A percentile compares a stretch with the other conserved stretches of the same genome.
phyloP scores from a whole-genome alignment of 2,888 invertebrate genomes.

The Diadegma fenestrale region DNA sequence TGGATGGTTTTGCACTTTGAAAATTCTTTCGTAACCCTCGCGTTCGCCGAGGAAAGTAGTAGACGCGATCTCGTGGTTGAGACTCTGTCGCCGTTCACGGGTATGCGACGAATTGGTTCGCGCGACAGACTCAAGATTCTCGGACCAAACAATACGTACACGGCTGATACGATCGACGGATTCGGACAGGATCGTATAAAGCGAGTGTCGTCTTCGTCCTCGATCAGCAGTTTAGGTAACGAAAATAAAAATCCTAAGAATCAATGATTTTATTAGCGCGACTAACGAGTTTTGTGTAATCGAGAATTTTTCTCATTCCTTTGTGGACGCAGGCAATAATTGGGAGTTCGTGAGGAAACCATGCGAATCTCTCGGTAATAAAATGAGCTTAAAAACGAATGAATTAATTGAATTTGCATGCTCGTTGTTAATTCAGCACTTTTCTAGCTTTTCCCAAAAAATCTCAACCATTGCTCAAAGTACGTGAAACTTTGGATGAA shows the following conservation, averaged over 20 bases:
- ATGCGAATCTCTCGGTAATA: conserved; percentile 84
- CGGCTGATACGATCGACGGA: conserved; percentile 81
- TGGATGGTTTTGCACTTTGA: conserved; percentile 95
- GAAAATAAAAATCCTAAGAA: neutral
- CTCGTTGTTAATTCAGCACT: conserved; percentile 39
- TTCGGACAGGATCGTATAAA: conserved; percentile 86
- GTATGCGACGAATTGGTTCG: conserved; percentile 84
- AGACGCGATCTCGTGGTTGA: conserved; percentile 83
- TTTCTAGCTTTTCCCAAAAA: conserved; percentile 7
- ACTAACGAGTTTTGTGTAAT: conserved; percentile 45
- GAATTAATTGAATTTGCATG: conserved; percentile 50
- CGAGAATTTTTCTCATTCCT: conserved; percentile 47
- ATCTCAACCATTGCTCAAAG: neutral
- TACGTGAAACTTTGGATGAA: neutral
- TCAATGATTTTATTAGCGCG: conserved; percentile 3
- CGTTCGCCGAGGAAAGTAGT: conserved; percentile 87
- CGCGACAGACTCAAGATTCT: conserved; percentile 85
- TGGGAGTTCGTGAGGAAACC: conserved; percentile 85
- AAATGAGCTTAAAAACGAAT: conserved; percentile 43
- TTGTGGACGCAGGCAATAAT: conserved; percentile 82
- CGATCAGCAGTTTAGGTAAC: conserved; percentile 88
- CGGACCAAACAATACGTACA: conserved; percentile 80
- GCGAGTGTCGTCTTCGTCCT: conserved; percentile 90
- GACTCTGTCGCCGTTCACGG: conserved; percentile 82
- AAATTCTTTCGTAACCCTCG: conserved; percentile 93